Evolutionary conservation across 2,113 vertebrate genomes (phyloP).

Genomic region (Chionodraco myersi): DNA sequence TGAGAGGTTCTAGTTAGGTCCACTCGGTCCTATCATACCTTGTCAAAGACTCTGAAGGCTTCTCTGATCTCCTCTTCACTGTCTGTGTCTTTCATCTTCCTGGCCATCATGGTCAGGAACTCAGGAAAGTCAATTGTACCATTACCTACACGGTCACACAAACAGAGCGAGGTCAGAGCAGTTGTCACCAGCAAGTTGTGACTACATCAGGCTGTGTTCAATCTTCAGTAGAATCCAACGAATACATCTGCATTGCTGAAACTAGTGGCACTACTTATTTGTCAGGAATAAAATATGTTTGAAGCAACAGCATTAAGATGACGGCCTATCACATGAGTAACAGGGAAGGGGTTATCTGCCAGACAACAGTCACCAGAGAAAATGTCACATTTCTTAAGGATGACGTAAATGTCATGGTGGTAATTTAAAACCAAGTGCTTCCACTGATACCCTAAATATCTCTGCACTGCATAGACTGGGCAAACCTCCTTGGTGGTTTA

Average conservation of each 20-base stretch:
- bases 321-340: neutral
- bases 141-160: conserved; percentile 81
- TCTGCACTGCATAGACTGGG: neutral
- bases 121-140: conserved; percentile 94
- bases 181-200: neutral
- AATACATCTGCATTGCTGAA: neutral
- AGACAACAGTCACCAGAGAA: neutral
- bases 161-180: neutral
- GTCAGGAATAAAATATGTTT: neutral
- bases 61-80: conserved; percentile 94
- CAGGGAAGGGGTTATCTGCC: neutral
- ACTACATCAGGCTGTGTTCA: neutral
- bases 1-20: neutral
- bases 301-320: neutral
- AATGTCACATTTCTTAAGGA: neutral
- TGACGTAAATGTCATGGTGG: neutral
- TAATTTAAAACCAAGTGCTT: conserved; percentile 1
- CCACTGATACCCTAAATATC: neutral
- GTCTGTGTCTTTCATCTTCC: conserved; percentile 95
- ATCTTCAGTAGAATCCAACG: neutral
- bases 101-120: conserved; percentile 94
- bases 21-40: conserved; percentile 74
- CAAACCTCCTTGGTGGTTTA: too few species aligned
- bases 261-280: neutral
- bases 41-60: conserved; percentile 93